Evolutionary conservation across 1,140 invertebrate species (phyloP).

Genomic region (Trissolcus basalis): DNA sequence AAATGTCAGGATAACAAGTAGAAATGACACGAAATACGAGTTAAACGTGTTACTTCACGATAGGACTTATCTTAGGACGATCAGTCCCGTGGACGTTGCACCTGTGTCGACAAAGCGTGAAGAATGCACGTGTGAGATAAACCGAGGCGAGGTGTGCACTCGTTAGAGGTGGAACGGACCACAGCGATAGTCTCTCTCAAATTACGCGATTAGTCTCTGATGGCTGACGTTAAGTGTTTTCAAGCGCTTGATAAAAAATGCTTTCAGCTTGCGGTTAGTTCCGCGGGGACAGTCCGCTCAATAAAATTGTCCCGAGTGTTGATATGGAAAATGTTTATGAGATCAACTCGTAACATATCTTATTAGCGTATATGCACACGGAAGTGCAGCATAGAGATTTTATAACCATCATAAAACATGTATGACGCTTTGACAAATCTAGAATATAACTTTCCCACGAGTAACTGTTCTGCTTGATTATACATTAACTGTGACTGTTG

Average conservation of each 20-base stretch:
- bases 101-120: constrained; percentile 64
- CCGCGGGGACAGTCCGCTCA: constrained; percentile 3
- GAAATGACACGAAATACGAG: constrained; percentile 41
- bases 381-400: no score
- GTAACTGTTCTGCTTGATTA: no score
- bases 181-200: constrained; percentile 31
- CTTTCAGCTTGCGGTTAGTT: background rate
- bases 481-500: no score
- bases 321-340: no score
- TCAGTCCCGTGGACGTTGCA: constrained; percentile 49
- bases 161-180: constrained; percentile 74
- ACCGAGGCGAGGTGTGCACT: constrained; percentile 68
- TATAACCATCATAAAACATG: no score
- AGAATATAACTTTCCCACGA: no score
- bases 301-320: constrained; percentile 7
- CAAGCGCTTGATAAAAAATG: no score
- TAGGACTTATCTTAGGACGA: constrained; percentile 30
- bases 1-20: constrained; percentile 31
- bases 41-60: constrained; percentile 38
- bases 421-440: no score
- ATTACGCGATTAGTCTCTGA: constrained; percentile 25
- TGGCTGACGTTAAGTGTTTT: constrained; percentile 1
- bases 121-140: constrained; percentile 52
- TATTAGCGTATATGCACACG: no score
- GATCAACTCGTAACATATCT: no score